These are phyloP conservation scores for Leiothrix lutea DNA, from an alignment of 2,113 vertebrate species.

Conservation along the genomic window DNA sequence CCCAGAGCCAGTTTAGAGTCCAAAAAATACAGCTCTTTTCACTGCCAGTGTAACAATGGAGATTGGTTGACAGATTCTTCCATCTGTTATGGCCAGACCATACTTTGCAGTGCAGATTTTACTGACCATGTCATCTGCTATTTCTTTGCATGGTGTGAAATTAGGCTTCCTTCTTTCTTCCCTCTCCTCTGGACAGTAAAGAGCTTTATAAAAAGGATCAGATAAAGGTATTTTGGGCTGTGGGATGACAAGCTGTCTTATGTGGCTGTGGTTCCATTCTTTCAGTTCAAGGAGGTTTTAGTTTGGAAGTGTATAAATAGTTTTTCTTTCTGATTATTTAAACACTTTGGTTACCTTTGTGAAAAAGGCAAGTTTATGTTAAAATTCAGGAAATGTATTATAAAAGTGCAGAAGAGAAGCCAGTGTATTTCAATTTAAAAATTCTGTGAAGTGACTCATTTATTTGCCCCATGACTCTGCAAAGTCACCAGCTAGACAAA, in stretches of 20 bases:
- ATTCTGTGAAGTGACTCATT: not conserved
- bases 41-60: not conserved
- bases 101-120: not conserved
- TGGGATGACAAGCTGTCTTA: not conserved
- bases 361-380: not conserved
- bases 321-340: not conserved
- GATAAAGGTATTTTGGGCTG: not conserved
- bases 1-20: not conserved
- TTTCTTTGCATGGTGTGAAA: not conserved
- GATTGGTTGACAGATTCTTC: not conserved
- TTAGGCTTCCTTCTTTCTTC: not conserved
- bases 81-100: not conserved
- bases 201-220: not conserved
- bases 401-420: not conserved
- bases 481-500: slow-evolving; percentile 22
- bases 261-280: not conserved
- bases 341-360: not conserved
- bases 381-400: not conserved
- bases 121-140: not conserved
- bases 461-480: slow-evolving; percentile 8
- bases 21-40: not conserved
- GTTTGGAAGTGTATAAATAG: not conserved
- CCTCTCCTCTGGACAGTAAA: not conserved
- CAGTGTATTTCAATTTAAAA: not conserved
- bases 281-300: not conserved